Base-by-base conservation (phyloP, 1,140 invertebrate species). In the Dinothrombium tinctorium region DNA sequence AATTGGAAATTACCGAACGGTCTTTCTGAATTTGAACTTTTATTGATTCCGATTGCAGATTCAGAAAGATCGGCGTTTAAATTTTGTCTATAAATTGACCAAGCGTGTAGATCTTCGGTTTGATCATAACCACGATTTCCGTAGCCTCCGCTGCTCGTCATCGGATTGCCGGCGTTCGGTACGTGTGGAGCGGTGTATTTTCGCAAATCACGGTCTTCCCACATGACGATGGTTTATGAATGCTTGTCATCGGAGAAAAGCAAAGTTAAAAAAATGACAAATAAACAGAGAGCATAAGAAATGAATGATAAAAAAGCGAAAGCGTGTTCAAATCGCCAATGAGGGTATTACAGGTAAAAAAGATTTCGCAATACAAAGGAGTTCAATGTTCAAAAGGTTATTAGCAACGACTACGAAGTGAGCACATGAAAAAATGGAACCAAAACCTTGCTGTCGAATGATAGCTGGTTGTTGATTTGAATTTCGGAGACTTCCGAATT, bases 71-170 rank as follows among this genome's bases (percentile, higher is more conserved):
- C 83, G 0, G 81, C 86, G 59, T 89, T 90, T 23, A 89, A 62
- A 57, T 90, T 90, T 71, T 90, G 84, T 51, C 83, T 73, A 61
- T 87, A 90, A 54, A 90, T 87, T 38, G 80, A 84, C 84, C 84
- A 90, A 35, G 83, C 83, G 58, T 90, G 83, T 39, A 89, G 65
- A 59, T 90, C 82, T 54, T 87, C 82, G 21, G 76, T 79, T 1
- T 71, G 46, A 9, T 38, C 40, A 17, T 42, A 50, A 12, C 45
- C 23, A 50, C 29, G 20, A 37, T 49, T 43, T 28, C 42, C 19
- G 47, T 72, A 50, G 72, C 72, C 6, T 76, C 75, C 55, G 81
- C 76, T 25, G 21, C 12, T 38, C 8, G n/a, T n/a, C 21, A 26
- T 23, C 36, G 14, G 76, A 79, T 59, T 81, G 81, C 49, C 77